These are phyloP conservation scores for Sebastes trivittatus DNA, from an alignment of 2,797 vertebrate species.

Conservation along the genomic window DNA sequence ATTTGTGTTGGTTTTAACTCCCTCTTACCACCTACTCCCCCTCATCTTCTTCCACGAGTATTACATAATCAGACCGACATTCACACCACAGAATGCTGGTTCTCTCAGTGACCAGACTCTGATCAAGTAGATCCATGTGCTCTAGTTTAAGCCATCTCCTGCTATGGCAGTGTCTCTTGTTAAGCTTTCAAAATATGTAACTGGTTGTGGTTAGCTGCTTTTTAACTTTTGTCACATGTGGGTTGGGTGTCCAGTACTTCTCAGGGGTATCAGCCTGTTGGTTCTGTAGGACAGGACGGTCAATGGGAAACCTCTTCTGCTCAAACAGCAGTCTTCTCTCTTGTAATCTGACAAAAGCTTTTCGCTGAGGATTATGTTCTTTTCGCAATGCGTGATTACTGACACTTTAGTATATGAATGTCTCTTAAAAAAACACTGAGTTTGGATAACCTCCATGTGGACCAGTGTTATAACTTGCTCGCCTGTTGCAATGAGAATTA, in stretches of 20 bases:
- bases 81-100: conserved; percentile 44
- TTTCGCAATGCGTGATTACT: background rate
- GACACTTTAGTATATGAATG: background rate
- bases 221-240: background rate
- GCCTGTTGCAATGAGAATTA: background rate
- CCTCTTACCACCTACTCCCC: conserved; percentile 41
- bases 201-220: background rate
- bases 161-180: background rate
- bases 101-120: conserved; percentile 36
- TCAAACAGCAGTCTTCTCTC: background rate
- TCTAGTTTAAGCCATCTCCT: background rate
- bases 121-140: conserved; percentile 10
- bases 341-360: conserved; percentile 41
- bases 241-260: background rate
- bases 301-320: background rate
- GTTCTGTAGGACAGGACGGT: background rate
- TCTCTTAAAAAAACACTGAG: background rate
- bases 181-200: background rate
- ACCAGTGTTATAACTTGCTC: background rate
- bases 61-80: conserved; percentile 49
- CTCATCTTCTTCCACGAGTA: conserved; percentile 22
- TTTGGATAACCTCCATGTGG: conserved; percentile 2
- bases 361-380: conserved; percentile 24
- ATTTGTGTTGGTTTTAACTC: conserved; percentile 13
- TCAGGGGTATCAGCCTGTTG: background rate